Conservation (phyloP, 2,888 invertebrate species). For the Calephelis perditalis region DNA sequence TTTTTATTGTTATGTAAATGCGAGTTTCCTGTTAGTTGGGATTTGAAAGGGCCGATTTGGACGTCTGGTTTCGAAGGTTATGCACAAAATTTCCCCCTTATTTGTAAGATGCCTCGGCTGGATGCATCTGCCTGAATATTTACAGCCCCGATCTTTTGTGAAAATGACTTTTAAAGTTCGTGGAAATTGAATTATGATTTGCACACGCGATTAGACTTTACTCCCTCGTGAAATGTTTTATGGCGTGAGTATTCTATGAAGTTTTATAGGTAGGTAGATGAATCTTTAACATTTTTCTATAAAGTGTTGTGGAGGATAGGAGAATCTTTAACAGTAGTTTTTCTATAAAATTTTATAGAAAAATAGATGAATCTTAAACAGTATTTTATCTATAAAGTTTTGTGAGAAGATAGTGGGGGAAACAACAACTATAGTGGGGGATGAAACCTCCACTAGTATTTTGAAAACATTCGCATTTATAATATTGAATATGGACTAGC, state of each 20-base stretch:
- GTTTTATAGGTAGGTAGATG: not conserved
- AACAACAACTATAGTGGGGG: no score
- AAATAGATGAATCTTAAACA: no score
- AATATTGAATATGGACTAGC: no score
- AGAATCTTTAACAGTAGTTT: no score
- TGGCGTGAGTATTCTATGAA: not conserved
- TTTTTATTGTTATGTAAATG: constrained; percentile 79
- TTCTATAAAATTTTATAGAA: no score
- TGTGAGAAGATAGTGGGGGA: no score
- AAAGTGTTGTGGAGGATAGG: no score
- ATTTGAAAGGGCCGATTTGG: constrained; percentile 77
- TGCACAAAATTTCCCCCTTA: constrained; percentile 65
- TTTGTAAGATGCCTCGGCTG: constrained; percentile 58
- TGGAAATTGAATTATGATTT: constrained; percentile 57
- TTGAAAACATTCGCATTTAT: no score
- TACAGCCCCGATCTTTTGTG: constrained; percentile 49
- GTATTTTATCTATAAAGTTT: no score
- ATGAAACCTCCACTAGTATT: no score
- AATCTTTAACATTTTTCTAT: no score
- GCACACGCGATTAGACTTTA: constrained; percentile 55
- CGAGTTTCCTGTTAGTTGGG: constrained; percentile 76
- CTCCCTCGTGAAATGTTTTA: constrained; percentile 26
- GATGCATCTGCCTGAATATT: constrained; percentile 50
- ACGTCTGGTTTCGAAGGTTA: constrained; percentile 76
- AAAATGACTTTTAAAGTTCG: constrained; percentile 57